Conservation (phyloP, 2,888 invertebrate genomes). For the Calameuta pallipes region DNA sequence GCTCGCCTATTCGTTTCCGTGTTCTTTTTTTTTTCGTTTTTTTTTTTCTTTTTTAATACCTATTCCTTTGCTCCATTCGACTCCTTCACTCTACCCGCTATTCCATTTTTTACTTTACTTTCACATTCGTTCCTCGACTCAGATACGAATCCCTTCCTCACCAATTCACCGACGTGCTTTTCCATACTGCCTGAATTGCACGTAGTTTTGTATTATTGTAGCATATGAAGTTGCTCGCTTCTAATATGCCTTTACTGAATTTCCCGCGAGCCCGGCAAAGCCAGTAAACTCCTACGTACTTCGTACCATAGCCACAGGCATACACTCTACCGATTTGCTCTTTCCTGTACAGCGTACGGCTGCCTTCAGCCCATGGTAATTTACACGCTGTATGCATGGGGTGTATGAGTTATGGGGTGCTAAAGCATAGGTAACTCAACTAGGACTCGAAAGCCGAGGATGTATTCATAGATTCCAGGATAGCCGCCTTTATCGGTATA, state of each 20-base stretch:
- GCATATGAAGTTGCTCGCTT: not conserved
- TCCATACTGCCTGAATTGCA: not conserved
- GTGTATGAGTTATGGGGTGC: slow-evolving; percentile 55
- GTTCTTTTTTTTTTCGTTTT: slow-evolving; percentile 20
- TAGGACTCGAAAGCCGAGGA: slow-evolving; percentile 18
- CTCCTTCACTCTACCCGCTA: not conserved
- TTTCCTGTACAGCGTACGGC: not conserved
- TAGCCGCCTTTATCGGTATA: not conserved
- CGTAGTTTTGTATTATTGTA: not conserved
- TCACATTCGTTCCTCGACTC: not conserved
- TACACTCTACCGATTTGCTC: not conserved
- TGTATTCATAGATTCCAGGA: slow-evolving; percentile 11
- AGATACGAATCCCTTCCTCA: not conserved
- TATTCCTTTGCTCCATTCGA: slow-evolving; percentile 9
- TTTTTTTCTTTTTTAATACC: slow-evolving; percentile 14
- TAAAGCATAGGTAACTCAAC: slow-evolving; percentile 53
- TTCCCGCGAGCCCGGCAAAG: not conserved
- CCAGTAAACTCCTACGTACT: not conserved
- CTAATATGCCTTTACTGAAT: not conserved
- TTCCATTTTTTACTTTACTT: not conserved
- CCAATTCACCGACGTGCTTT: not conserved
- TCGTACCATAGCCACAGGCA: not conserved
- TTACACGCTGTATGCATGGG: slow-evolving; percentile 33
- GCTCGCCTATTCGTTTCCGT: slow-evolving; percentile 32
- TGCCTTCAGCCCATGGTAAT: slow-evolving; percentile 25